A percentile compares a stretch with the other conserved stretches of the same genome.
Conservation (phyloP, 2,888 invertebrate species). For the Villa cingulata region DNA sequence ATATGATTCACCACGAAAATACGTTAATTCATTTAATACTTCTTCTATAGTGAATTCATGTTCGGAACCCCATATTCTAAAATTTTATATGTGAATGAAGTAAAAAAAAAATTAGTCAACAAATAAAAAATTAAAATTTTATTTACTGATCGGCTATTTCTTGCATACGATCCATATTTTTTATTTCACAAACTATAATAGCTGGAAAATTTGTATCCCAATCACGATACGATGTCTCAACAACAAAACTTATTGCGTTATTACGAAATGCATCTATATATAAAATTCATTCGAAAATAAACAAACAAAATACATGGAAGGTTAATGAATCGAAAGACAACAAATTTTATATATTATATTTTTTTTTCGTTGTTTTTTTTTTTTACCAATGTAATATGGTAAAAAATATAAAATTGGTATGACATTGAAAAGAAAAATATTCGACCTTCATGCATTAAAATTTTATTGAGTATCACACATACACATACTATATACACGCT, state of each 20-base stretch:
- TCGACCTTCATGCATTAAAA: no score
- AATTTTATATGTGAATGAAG: neutral
- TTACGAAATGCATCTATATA: constrained; percentile 44
- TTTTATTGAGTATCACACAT: no score
- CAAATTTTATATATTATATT: neutral
- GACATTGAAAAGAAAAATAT: no score
- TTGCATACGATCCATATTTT: constrained; percentile 47
- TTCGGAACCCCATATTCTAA: constrained; percentile 48
- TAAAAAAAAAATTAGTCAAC: neutral
- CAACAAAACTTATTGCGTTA: constrained; percentile 62
- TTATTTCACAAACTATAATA: constrained; percentile 54
- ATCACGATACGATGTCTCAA: constrained; percentile 56
- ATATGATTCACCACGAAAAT: constrained; percentile 52
- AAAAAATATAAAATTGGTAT: no score
- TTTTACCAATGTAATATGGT: neutral
- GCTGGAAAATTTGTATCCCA: constrained; percentile 63
- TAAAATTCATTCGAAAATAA: no score
- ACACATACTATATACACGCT: no score
- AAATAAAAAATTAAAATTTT: neutral
- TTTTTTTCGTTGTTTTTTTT: no score
- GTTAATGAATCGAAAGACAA: no score
- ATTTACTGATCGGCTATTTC: constrained; percentile 47
- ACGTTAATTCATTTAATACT: constrained; percentile 52
- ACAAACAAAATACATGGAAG: no score
- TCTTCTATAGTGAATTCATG: constrained; percentile 59